Evolutionary conservation across 2,888 invertebrate genomes (phyloP), one percentile per base, ranked within the genome.

Genomic region (Oscheius sp.): DNA sequence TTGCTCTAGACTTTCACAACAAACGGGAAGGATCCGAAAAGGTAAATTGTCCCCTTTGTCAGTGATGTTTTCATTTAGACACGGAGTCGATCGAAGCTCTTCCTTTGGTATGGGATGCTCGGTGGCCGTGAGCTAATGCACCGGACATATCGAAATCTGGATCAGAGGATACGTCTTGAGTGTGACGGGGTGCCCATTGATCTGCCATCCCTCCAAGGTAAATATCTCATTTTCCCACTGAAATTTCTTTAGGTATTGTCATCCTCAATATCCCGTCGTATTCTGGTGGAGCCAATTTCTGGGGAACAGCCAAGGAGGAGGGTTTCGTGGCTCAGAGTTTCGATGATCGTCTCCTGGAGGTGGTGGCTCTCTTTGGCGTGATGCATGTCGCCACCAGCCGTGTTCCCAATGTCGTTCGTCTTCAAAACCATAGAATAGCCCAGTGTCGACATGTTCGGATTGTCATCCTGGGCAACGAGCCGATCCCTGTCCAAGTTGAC

Each of bases 261-360:
- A 94, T 98, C 45, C 91, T 98, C 25, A 98, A 98, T 90, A 98
- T 98, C 89, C 94, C 94, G 77, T 96, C 96, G 86, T 97, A 97
- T 89, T 96, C 96, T 93, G 97, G 97, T 5, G 98, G 98, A 58
- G 95, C 96, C 41, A 97, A 97, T 90, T 98, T 98, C 89, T 98
- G 98, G 98, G 97, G 97, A 49, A 68, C 79, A 1, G 79, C 73
- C 55, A 79, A 77, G 72, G 78, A 76, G 52, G 80, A 79, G 13
- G 73, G 94, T 66, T 98, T 97, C 88, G 90, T 95, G 18, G 93
- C 95, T 0, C 96, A 96, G 2, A 94, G 95, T 16, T 96, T 97
- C 88, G 98, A 98, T 89, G 98, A 98, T 90, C 93, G 94, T 73
- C 93, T 98, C 76, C 91, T 98, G 61, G 98, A 98, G 91, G 82